Base-by-base conservation (phyloP, 2,888 invertebrate genomes). In the Ophion slaviceki region DNA sequence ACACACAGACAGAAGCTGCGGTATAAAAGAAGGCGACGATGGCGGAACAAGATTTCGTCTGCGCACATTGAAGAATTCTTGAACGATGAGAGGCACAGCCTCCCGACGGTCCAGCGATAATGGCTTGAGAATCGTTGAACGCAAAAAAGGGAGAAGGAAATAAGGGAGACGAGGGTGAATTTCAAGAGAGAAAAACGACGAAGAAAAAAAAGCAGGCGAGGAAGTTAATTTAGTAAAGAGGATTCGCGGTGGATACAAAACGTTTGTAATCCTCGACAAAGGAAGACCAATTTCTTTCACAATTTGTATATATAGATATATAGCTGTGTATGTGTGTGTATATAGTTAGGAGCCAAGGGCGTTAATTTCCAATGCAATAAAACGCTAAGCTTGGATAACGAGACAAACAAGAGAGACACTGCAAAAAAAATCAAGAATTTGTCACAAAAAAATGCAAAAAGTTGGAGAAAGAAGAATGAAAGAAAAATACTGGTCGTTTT, bases 141-240 rank as follows among this genome's bases (percentile, higher is more conserved):
- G 67, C 70, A 83, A 77, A 74, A 84, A 70, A n/a, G 66, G 67
- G 67, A 11, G 76, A 45, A 11, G 10, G 57, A 17, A 45, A 14
- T 47, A 11, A n/a, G n/a, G 36, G 67, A 24, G 59, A 53, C 47
- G 53, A 67, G 36, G 57, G 28, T 62, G 71, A 75, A 64, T 28
- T 61, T 45, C 7, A 17, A 24, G 78, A 36, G 68, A 14, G 53
- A 53, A 53, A 53, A 53, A 53, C 53, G 82, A 80, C 70, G 76
- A 80, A 80, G 81, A 74, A 70, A 78, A 70, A 78, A 79, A 8
- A 57, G 17, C 72, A 36, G 72, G 57, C 76, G 78, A 86, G 87
- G 84, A 89, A 89, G 89, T 90, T 91, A 90, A 91, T 91, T 91
- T 90, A 85, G 88, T 88, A 90, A 90, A 91, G 89, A 90, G 90